Evolutionary conservation across 2,888 invertebrate genomes (phyloP), one percentile per base, ranked within the genome.

Genomic region (Galeopsomyia nigrocyanea): DNA sequence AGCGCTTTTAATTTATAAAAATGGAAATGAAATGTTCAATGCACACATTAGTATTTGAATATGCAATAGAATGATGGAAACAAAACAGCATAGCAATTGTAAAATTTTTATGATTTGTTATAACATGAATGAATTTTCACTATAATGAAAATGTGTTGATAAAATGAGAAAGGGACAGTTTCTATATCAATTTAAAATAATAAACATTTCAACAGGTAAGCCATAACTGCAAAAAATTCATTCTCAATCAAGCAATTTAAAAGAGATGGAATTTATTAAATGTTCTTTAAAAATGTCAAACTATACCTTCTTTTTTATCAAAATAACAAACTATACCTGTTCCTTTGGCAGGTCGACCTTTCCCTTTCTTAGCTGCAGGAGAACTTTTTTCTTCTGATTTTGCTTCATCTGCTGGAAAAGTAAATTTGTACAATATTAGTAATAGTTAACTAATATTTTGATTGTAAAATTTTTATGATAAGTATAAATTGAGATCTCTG

Each of bases 361-460:
- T 75, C 10, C 73, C 75, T 49, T 75, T 75, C 57, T 75, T 75
- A 39, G 61, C 13, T 2, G 55, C 75, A 14, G 69, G 66, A 7
- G 63, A 66, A 50, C 49, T 51, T n/a, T 75, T 75, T 60, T 72
- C 75, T 55, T 72, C 72, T 17, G 53, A 21, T 39, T 16, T 13
- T 61, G 16, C 13, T 58, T 61, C 21, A 21, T 73, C 67, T 65
- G 31, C 67, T 67, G 17, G 19, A 74, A 70, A 26, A 19, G 6
- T 47, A 46, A 47, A 47, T 17, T 19, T 47, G 9, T 47, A 21
- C 3, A 50, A 62, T 21, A 19, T 31, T 39, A n/a, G n/a, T 17
- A 58, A 39, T 58, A 60, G 2, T 17, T 14, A n/a, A 50, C 31
- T 47, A 57, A 63, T 50, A 60, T 53, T 26, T 22, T 31, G 21